These are phyloP conservation scores for Latheticus oryzae DNA, from an alignment of 2,888 invertebrate species.

Conservation along the genomic window DNA sequence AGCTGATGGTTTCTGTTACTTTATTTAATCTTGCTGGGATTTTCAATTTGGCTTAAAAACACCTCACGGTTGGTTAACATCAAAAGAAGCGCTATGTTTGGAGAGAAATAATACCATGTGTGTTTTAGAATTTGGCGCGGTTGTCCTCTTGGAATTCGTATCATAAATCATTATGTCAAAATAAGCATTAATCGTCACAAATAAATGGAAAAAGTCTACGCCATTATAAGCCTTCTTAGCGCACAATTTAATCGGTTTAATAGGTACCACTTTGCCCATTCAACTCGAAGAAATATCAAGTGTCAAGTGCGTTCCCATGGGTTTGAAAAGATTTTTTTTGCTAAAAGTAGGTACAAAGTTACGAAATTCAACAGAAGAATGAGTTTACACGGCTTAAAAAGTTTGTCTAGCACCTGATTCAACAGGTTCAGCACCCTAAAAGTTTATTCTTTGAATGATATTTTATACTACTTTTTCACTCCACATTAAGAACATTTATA, in stretches of 20 bases:
- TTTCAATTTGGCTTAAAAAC: too few relatives aligned
- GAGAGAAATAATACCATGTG: conserved; percentile 11
- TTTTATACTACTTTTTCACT: conserved; percentile 12
- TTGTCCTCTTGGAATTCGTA: conserved; percentile 15
- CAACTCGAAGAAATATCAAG: conserved; percentile 57
- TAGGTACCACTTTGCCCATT: conserved; percentile 18
- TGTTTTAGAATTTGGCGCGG: conserved; percentile 22
- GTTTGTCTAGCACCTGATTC: conserved; percentile 54
- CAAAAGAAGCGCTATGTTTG: too few relatives aligned
- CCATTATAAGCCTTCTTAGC: conserved; percentile 5
- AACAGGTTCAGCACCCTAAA: conserved; percentile 41
- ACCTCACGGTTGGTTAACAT: too few relatives aligned
- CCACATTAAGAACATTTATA: conserved; percentile 4
- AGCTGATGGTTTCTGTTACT: too few relatives aligned
- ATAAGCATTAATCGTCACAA: conserved; percentile 25
- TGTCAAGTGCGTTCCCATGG: conserved; percentile 65
- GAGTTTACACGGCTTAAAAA: conserved; percentile 52
- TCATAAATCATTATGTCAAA: conserved; percentile 26
- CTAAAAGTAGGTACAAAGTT: conserved; percentile 63
- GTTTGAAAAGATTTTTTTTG: conserved; percentile 53
- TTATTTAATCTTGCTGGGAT: too few relatives aligned
- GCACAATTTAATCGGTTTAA: conserved; percentile 44
- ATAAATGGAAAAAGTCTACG: conserved; percentile 13
- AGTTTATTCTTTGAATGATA: background rate
- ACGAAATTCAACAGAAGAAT: conserved; percentile 61